Conservation (phyloP, 2,888 invertebrate genomes). For the Himalopsyche kuldschensis region DNA sequence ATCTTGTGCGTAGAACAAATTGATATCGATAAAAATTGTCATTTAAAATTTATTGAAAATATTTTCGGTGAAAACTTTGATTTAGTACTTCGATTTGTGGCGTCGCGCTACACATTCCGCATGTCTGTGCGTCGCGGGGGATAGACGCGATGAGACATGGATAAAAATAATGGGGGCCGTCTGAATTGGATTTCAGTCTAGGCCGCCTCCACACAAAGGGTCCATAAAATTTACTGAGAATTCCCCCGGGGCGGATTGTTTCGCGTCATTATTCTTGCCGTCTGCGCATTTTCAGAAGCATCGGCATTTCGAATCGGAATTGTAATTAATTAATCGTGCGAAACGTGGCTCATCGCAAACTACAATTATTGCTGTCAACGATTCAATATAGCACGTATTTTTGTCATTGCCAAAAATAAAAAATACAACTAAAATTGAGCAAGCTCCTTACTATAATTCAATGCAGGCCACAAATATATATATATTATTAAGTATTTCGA, state of each 20-base stretch:
- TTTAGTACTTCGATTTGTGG: neutral
- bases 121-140: slow-evolving; percentile 3
- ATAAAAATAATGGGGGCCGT: slow-evolving; percentile 23
- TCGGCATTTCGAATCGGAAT: neutral
- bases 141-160: slow-evolving; percentile 15
- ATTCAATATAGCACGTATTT: neutral
- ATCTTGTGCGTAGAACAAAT: no score
- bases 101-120: neutral
- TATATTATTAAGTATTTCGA: no score
- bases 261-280: slow-evolving; percentile 11
- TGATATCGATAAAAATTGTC: neutral
- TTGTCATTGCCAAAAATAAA: neutral
- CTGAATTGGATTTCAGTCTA: slow-evolving; percentile 18
- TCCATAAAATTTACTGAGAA: slow-evolving; percentile 14
- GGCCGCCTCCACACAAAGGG: slow-evolving; percentile 7
- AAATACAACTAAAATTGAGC: neutral
- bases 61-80: neutral
- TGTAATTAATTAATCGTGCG: neutral
- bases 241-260: slow-evolving; percentile 16
- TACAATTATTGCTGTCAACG: neutral
- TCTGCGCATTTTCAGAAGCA: slow-evolving; percentile 2
- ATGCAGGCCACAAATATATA: no score
- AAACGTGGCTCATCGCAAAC: neutral
- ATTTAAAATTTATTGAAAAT: neutral
- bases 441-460: no score